phyloP scores from a whole-genome alignment of 1,140 invertebrate genomes.

The Neoseiulus cucumeris region DNA sequence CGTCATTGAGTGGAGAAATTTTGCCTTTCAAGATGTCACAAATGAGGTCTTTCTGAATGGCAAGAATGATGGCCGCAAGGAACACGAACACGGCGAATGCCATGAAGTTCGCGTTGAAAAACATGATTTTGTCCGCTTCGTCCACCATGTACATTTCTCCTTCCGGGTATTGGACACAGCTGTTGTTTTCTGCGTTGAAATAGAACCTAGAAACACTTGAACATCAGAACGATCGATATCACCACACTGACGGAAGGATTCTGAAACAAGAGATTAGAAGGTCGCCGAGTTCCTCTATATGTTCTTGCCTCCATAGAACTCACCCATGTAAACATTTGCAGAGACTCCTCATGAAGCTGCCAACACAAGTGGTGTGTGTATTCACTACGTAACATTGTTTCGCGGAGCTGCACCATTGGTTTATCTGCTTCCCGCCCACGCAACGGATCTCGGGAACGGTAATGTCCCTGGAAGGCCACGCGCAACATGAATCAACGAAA shows the following conservation, averaged over 20 bases:
- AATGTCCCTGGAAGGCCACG: background rate
- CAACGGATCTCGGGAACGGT: constrained; percentile 1
- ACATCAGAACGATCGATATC: background rate
- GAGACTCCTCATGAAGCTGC: constrained; percentile 6
- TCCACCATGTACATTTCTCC: constrained; percentile 10
- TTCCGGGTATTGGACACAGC: background rate
- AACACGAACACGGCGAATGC: constrained; percentile 6
- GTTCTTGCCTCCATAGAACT: background rate
- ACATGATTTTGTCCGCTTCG: constrained; percentile 6
- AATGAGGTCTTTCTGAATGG: constrained; percentile 2
- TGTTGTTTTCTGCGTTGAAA: background rate
- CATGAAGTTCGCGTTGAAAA: constrained; percentile 5
- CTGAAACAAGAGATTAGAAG: background rate
- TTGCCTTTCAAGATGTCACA: constrained; percentile 2
- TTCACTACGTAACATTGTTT: constrained; percentile 8
- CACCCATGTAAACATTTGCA: constrained; percentile 7
- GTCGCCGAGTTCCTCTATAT: no score
- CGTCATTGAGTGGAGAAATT: background rate
- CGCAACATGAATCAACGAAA: background rate
- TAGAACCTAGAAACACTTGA: background rate
- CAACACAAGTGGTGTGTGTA: background rate
- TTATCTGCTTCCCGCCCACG: background rate
- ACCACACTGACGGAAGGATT: background rate
- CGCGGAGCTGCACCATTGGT: constrained; percentile 4
- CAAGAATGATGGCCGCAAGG: background rate